Base-by-base conservation (phyloP, 2,888 invertebrate genomes). In the Ariolimax columbianus region DNA sequence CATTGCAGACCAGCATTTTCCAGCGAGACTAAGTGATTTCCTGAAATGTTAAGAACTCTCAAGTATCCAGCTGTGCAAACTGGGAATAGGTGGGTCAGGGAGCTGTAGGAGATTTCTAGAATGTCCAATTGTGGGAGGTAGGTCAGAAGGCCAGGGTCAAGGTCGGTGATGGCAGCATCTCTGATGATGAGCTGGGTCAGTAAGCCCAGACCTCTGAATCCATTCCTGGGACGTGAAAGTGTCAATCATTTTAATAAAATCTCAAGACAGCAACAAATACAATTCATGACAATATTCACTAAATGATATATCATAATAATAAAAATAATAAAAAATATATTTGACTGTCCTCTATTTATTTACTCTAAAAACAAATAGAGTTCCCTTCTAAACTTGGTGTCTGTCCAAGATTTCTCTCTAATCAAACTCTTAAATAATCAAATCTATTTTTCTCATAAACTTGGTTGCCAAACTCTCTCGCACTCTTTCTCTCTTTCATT, bases 1-100 rank as follows among this genome's bases (percentile, higher is more conserved):
- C 88, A 88, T 78, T 43, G 68, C 30, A 88, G 55, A 1, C 88
- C 88, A 19, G 86, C 75, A 55, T 88, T 75, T 11, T 88, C 86
- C n/a, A 87, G 51, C 23, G 66, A 78, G 1, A 55, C 23, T n/a
- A 88, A 33, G 38, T 72, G 77, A 79, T 88, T 88, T 30, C 59
- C 47, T 38, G 88, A 87, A 30, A 88, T 59, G 66, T 87, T 88
- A 4, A 86, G 40, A 23, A n/a, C 17, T 26, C 36, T 59, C 14
- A 79, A 70, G 14, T 47, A 77, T 30, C 23, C 33, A 9, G 59
- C 73, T 11, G 38, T 30, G 40, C 88, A 88, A 7, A 88, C 43
- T 0, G 87, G 81, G n/a, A 87, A 86, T 47, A 88, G 59, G 63
- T 84, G 77, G 14, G 81, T 81, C 26, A 88, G 40, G 7, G 77